A percentile compares a stretch with the other conserved stretches of the same genome.
Conservation (phyloP, 2,113 vertebrate genomes). For the Grallaria varia region DNA sequence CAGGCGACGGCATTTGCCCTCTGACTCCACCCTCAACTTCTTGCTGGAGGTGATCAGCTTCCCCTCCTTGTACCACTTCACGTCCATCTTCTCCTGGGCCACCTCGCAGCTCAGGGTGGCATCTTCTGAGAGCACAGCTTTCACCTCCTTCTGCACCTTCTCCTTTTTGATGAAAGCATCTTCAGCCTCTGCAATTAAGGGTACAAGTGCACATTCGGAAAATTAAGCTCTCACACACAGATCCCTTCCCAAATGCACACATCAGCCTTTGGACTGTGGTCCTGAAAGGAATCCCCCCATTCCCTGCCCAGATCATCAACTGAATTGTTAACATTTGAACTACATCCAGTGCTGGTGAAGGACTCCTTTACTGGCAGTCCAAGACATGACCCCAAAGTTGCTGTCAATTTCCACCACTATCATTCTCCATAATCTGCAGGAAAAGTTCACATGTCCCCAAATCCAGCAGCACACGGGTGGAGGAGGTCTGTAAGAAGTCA, state of each 20-base stretch:
- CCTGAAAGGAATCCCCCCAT: neutral
- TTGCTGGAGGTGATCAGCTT: neutral
- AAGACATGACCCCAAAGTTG: neutral
- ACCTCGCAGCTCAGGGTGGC: neutral
- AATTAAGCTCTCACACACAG: neutral
- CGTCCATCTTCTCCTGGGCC: neutral
- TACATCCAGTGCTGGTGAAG: neutral
- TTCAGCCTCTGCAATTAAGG: neutral
- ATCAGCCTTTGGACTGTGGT: neutral
- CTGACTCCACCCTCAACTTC: constrained; percentile 64
- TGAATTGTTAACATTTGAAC: neutral
- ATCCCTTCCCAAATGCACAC: neutral
- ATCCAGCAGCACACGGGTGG: neutral
- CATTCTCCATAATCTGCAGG: neutral
- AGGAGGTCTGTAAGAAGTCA: neutral
- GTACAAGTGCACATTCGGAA: neutral
- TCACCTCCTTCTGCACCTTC: constrained; percentile 70
- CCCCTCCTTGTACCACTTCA: constrained; percentile 9
- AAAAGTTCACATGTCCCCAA: neutral
- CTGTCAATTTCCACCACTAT: neutral
- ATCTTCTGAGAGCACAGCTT: constrained; percentile 53
- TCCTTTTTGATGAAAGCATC: constrained; percentile 73
- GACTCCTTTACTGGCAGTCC: neutral
- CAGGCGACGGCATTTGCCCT: constrained; percentile 71
- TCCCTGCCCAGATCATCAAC: neutral